These are phyloP conservation scores for Watsonalla cultraria DNA, from an alignment of 2,888 invertebrate genomes.

Conservation along the genomic window DNA sequence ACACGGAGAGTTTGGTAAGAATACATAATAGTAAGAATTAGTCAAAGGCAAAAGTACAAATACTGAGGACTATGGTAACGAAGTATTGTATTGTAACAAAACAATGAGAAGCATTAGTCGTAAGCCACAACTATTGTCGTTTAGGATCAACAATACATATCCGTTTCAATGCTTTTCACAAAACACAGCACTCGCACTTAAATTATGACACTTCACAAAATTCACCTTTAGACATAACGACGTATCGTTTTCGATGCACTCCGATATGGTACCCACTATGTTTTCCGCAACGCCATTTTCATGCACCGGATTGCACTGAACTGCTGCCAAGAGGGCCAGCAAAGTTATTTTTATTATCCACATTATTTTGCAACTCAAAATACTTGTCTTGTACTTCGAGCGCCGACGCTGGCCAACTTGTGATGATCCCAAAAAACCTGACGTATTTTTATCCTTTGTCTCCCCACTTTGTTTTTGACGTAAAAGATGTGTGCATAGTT, in stretches of 20 bases:
- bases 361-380: constrained; percentile 41
- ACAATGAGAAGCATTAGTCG: background rate
- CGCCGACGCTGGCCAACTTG: constrained; percentile 60
- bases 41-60: background rate
- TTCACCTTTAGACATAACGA: constrained; percentile 81
- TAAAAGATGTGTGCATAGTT: constrained; percentile 54
- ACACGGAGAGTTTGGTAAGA: no score
- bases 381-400: constrained; percentile 45
- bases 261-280: constrained; percentile 65
- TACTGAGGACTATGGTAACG: constrained; percentile 4
- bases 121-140: background rate
- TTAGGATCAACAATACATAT: background rate
- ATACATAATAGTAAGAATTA: no score
- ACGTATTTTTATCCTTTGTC: constrained; percentile 69
- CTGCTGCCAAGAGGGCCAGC: constrained; percentile 59
- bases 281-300: constrained; percentile 66
- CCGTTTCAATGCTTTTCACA: constrained; percentile 15
- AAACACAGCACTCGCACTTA: constrained; percentile 39
- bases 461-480: constrained; percentile 65
- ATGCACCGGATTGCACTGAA: constrained; percentile 57
- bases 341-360: constrained; percentile 50
- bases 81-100: background rate
- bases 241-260: constrained; percentile 79
- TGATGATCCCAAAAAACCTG: constrained; percentile 70
- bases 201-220: constrained; percentile 41